These are phyloP conservation scores for Caenorhabditis sp. DNA, from an alignment of 2,888 invertebrate species.

Conservation along the genomic window DNA sequence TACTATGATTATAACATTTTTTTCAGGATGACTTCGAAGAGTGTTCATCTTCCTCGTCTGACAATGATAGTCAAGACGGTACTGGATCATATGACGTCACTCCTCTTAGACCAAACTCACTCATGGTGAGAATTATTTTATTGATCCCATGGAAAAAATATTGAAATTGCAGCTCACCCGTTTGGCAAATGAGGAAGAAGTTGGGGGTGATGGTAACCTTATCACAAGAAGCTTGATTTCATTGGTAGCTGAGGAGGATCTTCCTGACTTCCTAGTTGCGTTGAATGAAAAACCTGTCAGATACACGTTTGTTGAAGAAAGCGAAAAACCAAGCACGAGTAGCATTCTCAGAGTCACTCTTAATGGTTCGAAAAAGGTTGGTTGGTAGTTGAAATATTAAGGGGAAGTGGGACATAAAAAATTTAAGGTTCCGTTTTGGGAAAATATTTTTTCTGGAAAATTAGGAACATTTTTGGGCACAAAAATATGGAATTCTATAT, in stretches of 20 bases:
- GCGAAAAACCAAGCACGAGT: constrained; percentile 32
- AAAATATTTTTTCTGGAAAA: too few relatives aligned
- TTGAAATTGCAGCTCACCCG: constrained; percentile 34
- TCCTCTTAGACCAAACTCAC: constrained; percentile 34
- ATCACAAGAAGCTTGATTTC: constrained; percentile 36
- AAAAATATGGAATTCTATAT: constrained; percentile 1
- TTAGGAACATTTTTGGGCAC: too few relatives aligned
- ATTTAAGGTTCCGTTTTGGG: too few relatives aligned
- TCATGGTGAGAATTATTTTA: constrained; percentile 28
- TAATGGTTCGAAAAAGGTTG: not conserved
- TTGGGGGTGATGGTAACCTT: constrained; percentile 38
- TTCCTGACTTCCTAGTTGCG: constrained; percentile 40
- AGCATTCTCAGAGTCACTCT: constrained; percentile 29
- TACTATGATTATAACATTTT: too few relatives aligned
- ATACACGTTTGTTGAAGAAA: constrained; percentile 32
- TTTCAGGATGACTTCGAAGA: constrained; percentile 39
- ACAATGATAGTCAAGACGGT: constrained; percentile 30
- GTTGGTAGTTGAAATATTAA: too few relatives aligned
- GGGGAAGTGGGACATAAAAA: too few relatives aligned
- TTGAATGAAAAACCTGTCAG: constrained; percentile 35
- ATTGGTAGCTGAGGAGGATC: constrained; percentile 37
- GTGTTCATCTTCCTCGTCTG: constrained; percentile 5
- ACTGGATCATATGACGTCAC: constrained; percentile 39
- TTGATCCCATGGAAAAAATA: not conserved
- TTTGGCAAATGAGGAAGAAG: constrained; percentile 33